Conservation (phyloP, 2,113 vertebrate genomes). For the Larimichthys polyactis region DNA sequence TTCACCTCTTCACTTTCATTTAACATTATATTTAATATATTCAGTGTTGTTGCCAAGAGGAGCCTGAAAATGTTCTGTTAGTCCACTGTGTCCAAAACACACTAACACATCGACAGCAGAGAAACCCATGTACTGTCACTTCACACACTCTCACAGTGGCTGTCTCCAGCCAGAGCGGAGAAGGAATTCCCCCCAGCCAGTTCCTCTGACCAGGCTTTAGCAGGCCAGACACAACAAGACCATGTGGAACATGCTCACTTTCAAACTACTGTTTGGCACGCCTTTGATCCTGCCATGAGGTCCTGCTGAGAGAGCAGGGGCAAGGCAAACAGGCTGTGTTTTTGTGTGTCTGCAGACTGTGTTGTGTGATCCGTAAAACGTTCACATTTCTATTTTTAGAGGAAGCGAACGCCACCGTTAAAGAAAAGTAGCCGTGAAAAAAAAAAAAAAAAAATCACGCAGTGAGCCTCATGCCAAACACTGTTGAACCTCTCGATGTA, state of each 20-base stretch:
- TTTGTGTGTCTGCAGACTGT: constrained; percentile 25
- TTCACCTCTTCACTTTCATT: constrained; percentile 15
- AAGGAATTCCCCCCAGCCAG: constrained; percentile 63
- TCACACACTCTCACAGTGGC: constrained; percentile 34
- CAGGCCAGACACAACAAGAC: constrained; percentile 77
- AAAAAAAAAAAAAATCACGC: not conserved
- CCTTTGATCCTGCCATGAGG: constrained; percentile 66
- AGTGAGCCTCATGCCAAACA: not conserved
- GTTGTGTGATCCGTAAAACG: not conserved
- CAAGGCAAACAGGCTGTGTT: constrained; percentile 16
- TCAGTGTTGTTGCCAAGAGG: constrained; percentile 6
- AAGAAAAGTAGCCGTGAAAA: not conserved
- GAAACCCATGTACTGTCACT: not conserved
- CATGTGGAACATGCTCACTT: constrained; percentile 65
- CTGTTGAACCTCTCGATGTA: not conserved
- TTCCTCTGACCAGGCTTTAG: constrained; percentile 58
- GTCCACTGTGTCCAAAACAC: constrained; percentile 14
- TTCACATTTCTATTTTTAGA: not conserved
- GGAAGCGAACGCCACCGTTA: not conserved
- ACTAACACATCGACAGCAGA: not conserved
- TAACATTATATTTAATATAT: constrained; percentile 1
- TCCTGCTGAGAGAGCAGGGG: constrained; percentile 50
- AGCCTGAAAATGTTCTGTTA: constrained; percentile 27
- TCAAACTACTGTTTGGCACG: constrained; percentile 70
- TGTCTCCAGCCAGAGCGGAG: constrained; percentile 32